Percentiles rank a stretch among this genome's conserved stretches.
Evolutionary conservation across 2,888 invertebrate species (phyloP).

Genomic region (Neoitamus cyanurus): DNA sequence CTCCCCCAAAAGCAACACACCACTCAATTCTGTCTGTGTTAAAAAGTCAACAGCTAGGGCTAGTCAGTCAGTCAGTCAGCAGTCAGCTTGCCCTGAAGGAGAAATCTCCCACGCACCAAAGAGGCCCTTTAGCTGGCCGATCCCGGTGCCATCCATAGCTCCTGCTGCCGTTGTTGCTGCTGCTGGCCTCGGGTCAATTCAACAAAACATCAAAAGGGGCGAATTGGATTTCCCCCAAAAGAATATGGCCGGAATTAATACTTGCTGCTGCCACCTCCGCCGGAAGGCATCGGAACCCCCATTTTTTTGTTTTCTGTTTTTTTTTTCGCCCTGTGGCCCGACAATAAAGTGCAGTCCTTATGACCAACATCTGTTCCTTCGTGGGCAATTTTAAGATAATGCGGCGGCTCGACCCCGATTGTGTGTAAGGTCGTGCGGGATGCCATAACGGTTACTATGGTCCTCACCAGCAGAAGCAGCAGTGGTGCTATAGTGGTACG

Average conservation of each 20-base stretch:
- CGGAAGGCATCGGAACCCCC: neutral
- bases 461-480: neutral
- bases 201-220: constrained; percentile 5
- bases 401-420: constrained; percentile 13
- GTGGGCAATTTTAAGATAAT: constrained; percentile 22
- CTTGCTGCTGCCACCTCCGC: neutral
- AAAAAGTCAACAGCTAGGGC: neutral
- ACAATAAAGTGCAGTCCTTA: constrained; percentile 16
- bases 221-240: constrained; percentile 5
- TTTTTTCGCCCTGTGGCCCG: neutral
- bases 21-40: neutral
- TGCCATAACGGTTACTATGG: neutral
- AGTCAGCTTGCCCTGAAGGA: neutral
- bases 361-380: constrained; percentile 13
- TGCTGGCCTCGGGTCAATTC: neutral
- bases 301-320: neutral
- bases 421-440: constrained; percentile 1
- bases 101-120: neutral
- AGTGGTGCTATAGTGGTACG: neutral
- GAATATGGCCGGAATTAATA: constrained; percentile 1
- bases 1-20: neutral
- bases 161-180: neutral
- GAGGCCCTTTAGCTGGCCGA: neutral
- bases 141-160: neutral
- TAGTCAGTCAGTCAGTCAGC: neutral